Base-by-base conservation (phyloP, 2,113 vertebrate genomes). In the Seriola dumerili region DNA sequence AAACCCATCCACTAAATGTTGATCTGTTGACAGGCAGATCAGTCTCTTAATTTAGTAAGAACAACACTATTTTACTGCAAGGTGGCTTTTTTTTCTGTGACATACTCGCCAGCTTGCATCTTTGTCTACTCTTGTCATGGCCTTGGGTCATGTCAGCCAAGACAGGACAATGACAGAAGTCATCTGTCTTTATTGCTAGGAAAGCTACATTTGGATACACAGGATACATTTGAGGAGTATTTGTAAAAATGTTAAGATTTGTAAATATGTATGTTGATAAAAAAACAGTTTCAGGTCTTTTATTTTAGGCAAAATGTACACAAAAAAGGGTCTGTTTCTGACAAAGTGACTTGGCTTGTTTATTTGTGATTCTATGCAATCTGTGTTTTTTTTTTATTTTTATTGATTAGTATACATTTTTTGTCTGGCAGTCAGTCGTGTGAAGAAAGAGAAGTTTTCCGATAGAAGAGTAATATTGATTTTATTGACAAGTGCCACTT, bases 161-260 rank as follows among this genome's bases (percentile, higher is more conserved):
- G 58, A 74, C 8, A 64, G 59, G 50, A 83, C 50, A 70, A 57
- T 66, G 75, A 59, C 80, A 74, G 29, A 58, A 54, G 72, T 76
- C 66, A 21, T 25, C 19, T 29, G 50, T 57, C 46, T 25, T 57
- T 23, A 74, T 48, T 17, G 48, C 40, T 2, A 21, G 34, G 9
- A 58, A 64, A 65, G n/a, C 32, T 29, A 29, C 29, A 29, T 29
- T 29, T 29, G 29, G 29, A 29, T 29, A 29, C 29, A 29, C 29
- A 29, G 29, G 29, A 29, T 29, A 29, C 29, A 29, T 29, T 29
- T 29, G 29, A 29, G 29, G 29, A 29, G 2, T 29, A 29, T 29
- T 29, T 29, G 29, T 29, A 29, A 29, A 29, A 29, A 29, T 29
- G 29, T 25, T 25, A 25, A 25, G 25, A 25, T 25, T 25, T 25